Evolutionary conservation across 1,140 invertebrate genomes (phyloP), one percentile per base, ranked within the genome.

Genomic region (Aradophagus sp.): DNA sequence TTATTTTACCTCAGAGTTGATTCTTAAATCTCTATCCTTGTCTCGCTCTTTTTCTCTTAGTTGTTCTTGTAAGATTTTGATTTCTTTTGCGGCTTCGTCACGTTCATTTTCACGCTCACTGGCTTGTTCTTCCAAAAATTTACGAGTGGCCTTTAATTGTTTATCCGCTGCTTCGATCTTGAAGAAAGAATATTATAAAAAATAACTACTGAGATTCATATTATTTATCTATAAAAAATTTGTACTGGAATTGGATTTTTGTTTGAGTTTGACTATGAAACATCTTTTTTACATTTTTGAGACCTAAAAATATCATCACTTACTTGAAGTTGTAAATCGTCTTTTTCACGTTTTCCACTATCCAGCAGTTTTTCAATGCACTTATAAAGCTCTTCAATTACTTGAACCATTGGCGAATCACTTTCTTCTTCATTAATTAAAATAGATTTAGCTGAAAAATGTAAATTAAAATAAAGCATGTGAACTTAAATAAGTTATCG

Each of bases 61-160:
- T 29, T 90, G 88, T 14, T 89, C 88, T 66, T 89, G 87, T 6
- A 93, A 80, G 5, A 81, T 77, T 20, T 86, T 80, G 10, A 92
- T 88, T 70, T 90, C 86, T 63, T 86, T 87, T 38, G 89, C 87
- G 59, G 90, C 91, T 70, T 94, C 93, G 80, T 94, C 93, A 14
- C 93, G 87, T 82, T 94, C 93, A 44, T 86, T 85, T 84, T 94
- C 93, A 19, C 93, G 87, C 78, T 95, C 93, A 23, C 81, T 83
- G 14, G 93, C 91, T 81, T 94, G 93, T 76, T 94, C 92, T 74
- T 94, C 93, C 53, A 94, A 86, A 84, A 94, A 94, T 77, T 89
- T 87, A 0, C 90, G 86, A 1, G 90, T 93, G 10, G 89, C 87
- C 71, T 89, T 88, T 29, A 93, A 85, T 84, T 93, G 91, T 56